phyloP scores from a whole-genome alignment of 2,113 vertebrate species.

The Chinchilla lanigera region DNA sequence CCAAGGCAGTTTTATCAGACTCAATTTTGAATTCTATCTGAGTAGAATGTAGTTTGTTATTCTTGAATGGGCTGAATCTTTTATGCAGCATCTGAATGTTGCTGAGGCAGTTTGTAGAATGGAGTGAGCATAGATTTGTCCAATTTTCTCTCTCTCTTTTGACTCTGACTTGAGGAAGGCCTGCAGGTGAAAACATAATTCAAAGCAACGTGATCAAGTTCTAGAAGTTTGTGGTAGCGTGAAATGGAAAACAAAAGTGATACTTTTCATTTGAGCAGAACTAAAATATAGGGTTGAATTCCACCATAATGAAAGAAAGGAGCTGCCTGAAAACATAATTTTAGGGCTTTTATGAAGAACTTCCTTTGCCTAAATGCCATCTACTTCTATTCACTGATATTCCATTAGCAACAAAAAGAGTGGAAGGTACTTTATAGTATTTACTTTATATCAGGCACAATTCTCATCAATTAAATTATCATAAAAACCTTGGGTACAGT shows the following conservation, averaged over 20 bases:
- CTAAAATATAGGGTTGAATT: neutral
- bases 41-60: neutral
- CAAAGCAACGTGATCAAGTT: neutral
- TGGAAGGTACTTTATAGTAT: neutral
- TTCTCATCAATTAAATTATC: neutral
- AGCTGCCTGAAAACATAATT: neutral
- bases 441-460: neutral
- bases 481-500: neutral
- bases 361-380: neutral
- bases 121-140: neutral
- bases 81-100: neutral
- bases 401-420: neutral
- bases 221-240: neutral
- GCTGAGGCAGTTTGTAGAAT: neutral
- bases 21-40: neutral
- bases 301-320: neutral
- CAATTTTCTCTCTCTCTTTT: neutral
- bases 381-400: neutral
- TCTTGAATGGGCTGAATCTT: neutral
- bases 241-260: neutral
- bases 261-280: neutral
- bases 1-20: constrained; percentile 1
- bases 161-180: neutral
- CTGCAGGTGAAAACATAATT: neutral
- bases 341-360: neutral